Conservation (phyloP, 2,888 invertebrate species). For the Drosophila robusta region DNA sequence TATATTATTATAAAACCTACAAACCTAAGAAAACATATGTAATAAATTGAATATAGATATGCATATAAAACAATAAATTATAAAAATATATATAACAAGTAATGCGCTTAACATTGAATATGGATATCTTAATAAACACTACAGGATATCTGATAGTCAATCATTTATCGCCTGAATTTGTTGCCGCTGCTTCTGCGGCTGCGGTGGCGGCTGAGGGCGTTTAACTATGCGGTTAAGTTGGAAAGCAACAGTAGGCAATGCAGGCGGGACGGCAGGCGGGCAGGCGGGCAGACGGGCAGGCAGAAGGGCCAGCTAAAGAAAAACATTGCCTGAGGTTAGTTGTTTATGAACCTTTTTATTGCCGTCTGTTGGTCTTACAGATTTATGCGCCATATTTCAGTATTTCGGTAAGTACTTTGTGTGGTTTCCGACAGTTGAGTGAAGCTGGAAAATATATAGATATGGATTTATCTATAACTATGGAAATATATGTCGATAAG, state of each 20-base stretch:
- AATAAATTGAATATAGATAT: too few relatives aligned
- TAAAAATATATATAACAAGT: too few relatives aligned
- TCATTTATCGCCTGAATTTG: neutral
- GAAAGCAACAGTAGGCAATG: constrained; percentile 23
- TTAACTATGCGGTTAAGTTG: constrained; percentile 38
- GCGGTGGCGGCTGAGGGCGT: constrained; percentile 55
- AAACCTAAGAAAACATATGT: too few relatives aligned
- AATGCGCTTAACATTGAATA: too few relatives aligned
- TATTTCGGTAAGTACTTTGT: constrained; percentile 39
- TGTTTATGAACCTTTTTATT: constrained; percentile 77
- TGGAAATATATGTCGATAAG: neutral
- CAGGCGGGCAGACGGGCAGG: too few relatives aligned
- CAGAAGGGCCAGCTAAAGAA: constrained; percentile 31
- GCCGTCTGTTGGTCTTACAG: constrained; percentile 62
- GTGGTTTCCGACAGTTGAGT: constrained; percentile 24
- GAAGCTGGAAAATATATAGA: constrained; percentile 5
- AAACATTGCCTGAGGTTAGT: constrained; percentile 70
- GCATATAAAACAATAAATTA: too few relatives aligned
- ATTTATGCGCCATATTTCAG: constrained; percentile 71
- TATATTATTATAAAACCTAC: too few relatives aligned
- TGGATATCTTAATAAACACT: neutral
- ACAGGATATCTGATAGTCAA: constrained; percentile 12
- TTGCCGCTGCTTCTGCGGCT: constrained; percentile 23
- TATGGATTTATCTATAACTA: neutral
- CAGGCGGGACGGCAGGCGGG: too few relatives aligned